Evolutionary conservation across 2,888 invertebrate species (phyloP).

Genomic region (Labia minor): DNA sequence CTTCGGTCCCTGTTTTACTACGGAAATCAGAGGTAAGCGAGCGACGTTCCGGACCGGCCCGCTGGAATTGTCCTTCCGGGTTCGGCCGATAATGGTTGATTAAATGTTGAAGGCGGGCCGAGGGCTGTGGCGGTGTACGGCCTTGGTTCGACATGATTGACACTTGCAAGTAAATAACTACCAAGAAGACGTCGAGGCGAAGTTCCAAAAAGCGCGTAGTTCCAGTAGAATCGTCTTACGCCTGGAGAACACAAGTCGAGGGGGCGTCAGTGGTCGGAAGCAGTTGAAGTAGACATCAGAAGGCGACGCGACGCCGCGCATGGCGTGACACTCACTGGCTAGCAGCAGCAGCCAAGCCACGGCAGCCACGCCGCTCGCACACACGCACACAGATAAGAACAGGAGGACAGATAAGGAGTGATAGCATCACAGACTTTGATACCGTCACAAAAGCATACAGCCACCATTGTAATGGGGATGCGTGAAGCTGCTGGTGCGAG

Average conservation of each 20-base stretch:
- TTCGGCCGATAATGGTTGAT: neutral
- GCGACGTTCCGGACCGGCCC: neutral
- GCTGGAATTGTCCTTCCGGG: neutral
- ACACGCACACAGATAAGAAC: neutral
- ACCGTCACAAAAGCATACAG: slow-evolving; percentile 4
- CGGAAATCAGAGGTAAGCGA: neutral
- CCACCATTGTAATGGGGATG: neutral
- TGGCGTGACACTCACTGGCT: neutral
- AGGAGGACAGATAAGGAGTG: neutral
- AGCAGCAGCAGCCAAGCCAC: neutral
- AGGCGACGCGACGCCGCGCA: neutral
- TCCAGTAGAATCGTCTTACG: neutral
- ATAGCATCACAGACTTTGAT: slow-evolving; percentile 3
- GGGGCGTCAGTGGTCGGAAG: neutral
- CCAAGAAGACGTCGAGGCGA: neutral
- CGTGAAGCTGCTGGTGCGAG: slow-evolving; percentile 8
- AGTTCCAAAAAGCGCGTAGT: neutral
- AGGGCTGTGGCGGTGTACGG: neutral
- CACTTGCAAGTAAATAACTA: neutral
- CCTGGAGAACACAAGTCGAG: neutral
- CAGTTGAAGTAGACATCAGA: neutral
- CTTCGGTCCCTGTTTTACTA: neutral
- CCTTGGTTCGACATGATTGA: neutral
- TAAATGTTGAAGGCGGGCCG: neutral
- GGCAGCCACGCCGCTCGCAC: neutral